Evolutionary conservation across 2,888 invertebrate genomes (phyloP).

Genomic region (Mamestra brassicae): DNA sequence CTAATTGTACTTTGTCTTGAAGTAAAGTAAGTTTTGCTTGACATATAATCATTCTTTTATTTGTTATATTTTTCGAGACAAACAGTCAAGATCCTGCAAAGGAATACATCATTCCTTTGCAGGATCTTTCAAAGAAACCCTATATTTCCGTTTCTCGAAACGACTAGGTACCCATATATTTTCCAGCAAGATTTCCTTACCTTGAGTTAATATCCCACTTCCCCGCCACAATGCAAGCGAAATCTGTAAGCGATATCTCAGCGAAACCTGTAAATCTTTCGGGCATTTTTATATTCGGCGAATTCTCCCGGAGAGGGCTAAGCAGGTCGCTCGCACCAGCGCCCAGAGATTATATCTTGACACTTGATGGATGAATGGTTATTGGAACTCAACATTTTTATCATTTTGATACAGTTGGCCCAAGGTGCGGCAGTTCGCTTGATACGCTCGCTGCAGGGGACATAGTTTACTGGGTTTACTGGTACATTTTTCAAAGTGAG

Average conservation of each 20-base stretch:
- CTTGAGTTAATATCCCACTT: constrained; percentile 64
- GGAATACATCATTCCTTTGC: neutral
- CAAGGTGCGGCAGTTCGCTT: constrained; percentile 78
- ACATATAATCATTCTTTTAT: neutral
- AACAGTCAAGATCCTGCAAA: too few relatives aligned
- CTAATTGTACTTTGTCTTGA: neutral
- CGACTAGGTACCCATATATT: constrained; percentile 29
- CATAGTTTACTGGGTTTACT: constrained; percentile 77
- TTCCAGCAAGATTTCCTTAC: constrained; percentile 42
- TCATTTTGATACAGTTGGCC: constrained; percentile 90
- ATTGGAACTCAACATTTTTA: constrained; percentile 93
- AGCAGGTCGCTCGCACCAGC: constrained; percentile 88
- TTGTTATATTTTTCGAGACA: neutral
- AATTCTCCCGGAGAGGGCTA: constrained; percentile 85
- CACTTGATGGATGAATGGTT: constrained; percentile 95
- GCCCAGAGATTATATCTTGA: constrained; percentile 93
- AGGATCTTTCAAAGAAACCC: neutral
- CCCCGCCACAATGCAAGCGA: constrained; percentile 81
- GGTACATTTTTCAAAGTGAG: constrained; percentile 65
- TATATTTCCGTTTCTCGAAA: constrained; percentile 4
- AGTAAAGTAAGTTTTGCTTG: neutral
- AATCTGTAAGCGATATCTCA: constrained; percentile 87
- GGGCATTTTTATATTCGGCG: constrained; percentile 89
- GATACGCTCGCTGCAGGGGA: constrained; percentile 70
- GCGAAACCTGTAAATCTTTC: constrained; percentile 89